Evolutionary conservation across 2,888 invertebrate genomes (phyloP), one percentile per base, ranked within the genome.

Genomic region (Druceiella hillmani): DNA sequence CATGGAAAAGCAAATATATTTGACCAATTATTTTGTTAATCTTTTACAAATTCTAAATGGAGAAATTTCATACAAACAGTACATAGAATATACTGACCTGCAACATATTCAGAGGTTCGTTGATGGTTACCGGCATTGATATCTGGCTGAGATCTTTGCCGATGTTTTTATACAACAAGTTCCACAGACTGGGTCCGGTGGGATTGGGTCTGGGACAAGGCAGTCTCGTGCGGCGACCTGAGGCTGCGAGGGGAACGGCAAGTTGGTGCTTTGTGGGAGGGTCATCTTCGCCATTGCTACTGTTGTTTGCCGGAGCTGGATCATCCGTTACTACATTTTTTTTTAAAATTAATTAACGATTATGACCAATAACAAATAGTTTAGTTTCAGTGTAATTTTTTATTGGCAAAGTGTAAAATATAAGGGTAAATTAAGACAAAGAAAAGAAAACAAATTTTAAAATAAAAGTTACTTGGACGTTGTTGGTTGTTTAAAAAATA

Each of bases 141-240:
- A 90, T 81, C 63, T 87, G 87, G 11, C 85, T 85, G 40, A 89
- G 66, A 61, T 89, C 89, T 63, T 88, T 88, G 48, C 89, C 89
- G 36, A 89, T 89, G 59, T 88, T 88, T 63, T 83, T 81, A 56
- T 81, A 81, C 3, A 86, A 66, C 39, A 86, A 69, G 64, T 86
- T 85, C 81, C 87, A 87, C n/a, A 86, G 66, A 11, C 82, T 83
- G 33, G 88, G 76, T 15, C 86, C 86, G 41, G 86, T 86, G 1
- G 79, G 79, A 27, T 76, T 76, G n/a, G 87, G 83, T 12, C 85
- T 73, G 1, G 83, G 75, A 25, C 76, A 72, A 1, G 88, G 87
- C 36, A 89, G 71, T 24, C 76, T 73, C 3, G 81, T 79, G 44
- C 88, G 71, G 0, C 87, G 75, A 35, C 58, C 47, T n/a, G 46